These are phyloP conservation scores for Mycteria americana DNA, from an alignment of 2,797 vertebrate species.

Conservation along the genomic window DNA sequence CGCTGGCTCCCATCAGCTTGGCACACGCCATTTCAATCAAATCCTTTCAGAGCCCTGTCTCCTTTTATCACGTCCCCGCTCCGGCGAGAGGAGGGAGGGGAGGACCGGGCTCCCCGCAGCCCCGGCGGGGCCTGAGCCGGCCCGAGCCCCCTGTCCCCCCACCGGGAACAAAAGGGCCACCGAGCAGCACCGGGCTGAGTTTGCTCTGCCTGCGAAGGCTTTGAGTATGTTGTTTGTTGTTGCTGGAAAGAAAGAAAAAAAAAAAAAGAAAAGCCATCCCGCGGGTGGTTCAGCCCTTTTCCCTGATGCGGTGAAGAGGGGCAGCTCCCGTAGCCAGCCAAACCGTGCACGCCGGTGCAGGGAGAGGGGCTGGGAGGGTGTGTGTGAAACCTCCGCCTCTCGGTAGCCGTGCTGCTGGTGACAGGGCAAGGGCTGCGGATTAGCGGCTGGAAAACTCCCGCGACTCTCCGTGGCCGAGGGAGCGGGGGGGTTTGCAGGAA, in stretches of 20 bases:
- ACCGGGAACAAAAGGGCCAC: constrained; percentile 19
- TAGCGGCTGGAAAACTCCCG: neutral
- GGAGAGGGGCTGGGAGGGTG: neutral
- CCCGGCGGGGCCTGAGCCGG: neutral
- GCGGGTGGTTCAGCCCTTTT: neutral
- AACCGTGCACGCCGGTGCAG: neutral
- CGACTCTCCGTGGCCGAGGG: neutral
- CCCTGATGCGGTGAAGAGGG: neutral
- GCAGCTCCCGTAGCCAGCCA: neutral
- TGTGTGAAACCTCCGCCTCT: neutral
- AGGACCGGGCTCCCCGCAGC: constrained; percentile 77
- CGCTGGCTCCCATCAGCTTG: constrained; percentile 96
- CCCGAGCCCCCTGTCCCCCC: neutral
- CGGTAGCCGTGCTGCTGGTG: neutral
- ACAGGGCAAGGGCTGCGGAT: neutral
- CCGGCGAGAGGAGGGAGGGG: constrained; percentile 79
- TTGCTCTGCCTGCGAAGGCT: neutral
- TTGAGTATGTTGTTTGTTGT: neutral
- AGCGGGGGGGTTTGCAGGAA: neutral
- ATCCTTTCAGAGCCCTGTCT: constrained; percentile 86
- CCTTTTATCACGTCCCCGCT: constrained; percentile 89
- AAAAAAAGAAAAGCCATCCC: neutral
- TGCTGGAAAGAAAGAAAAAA: neutral
- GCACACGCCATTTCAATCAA: constrained; percentile 99
- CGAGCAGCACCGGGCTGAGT: neutral